Base-by-base conservation (phyloP, 2,888 invertebrate genomes). In the Hylaea fasciaria region DNA sequence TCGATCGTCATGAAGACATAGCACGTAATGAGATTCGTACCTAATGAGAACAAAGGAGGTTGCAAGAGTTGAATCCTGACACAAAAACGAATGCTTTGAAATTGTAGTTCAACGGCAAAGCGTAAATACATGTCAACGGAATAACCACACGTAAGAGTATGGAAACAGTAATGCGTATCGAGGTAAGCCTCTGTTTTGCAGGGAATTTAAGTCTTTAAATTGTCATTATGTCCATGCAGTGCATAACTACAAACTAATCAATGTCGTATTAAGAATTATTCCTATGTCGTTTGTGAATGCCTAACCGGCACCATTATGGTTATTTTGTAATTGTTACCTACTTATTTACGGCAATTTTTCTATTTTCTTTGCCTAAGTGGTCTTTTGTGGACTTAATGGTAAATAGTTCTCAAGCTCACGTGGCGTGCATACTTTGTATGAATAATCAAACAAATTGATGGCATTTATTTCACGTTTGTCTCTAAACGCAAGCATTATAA, bases 241-340 rank as follows among this genome's bases (percentile, higher is more conserved):
- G 73, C 86, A 81, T 87, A 81, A 78, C 84, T 80, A 74, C 74
- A 72, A 81, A 68, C 86, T 90, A 88, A 92, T 92, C 89, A 91
- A 89, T 89, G 91, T 91, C 90, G 78, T 91, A 91, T 91, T 88
- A 89, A 86, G 88, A 91, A 91, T 89, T 86, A 82, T 87, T 81
- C 81, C 83, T 77, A 78, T 74, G 85, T 91, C 87, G 91, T 91
- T 91, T 91, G 86, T 91, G 91, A 84, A 89, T 91, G 81, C 69
- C 79, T 90, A 89, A 91, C 80, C 71, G 76, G 80, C 63, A 72
- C 82, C 82, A 81, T 91, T 90, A 88, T 72, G 77, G 74, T 71
- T 67, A 85, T 85, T 87, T 84, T 88, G 91, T 92, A 92, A 92
- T 92, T 91, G 87, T 74, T 85, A 80, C 77, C 79, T 82, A 80